Conservation (phyloP, 1,140 invertebrate genomes). For the Drosophila nannoptera region DNA sequence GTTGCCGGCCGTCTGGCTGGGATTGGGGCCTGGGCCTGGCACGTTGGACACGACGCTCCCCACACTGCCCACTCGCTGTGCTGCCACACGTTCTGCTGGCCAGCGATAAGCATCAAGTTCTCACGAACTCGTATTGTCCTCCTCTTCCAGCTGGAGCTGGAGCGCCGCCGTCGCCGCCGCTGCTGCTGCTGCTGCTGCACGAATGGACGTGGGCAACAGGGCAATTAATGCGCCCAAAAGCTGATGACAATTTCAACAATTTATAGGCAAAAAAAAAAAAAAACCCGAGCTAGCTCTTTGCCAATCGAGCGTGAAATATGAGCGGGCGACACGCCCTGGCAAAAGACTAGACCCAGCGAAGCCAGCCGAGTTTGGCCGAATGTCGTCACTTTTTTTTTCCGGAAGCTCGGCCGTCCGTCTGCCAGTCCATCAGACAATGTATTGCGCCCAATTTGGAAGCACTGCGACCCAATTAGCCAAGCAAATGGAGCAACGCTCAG, state of each 20-base stretch:
- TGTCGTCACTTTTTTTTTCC: too few species aligned
- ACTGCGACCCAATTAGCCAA: constrained; percentile 36
- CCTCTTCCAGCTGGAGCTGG: constrained; percentile 25
- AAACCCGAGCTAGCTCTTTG: constrained; percentile 20
- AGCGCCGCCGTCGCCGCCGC: constrained; percentile 9
- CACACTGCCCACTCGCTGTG: constrained; percentile 50
- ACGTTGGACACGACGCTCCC: constrained; percentile 13
- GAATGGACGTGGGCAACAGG: constrained; percentile 37
- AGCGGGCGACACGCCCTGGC: constrained; percentile 18
- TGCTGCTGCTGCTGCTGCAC: constrained; percentile 27
- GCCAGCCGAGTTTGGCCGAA: neutral
- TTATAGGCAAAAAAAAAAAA: too few species aligned
- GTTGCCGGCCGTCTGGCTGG: too few species aligned
- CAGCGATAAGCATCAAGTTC: constrained; percentile 75
- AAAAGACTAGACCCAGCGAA: neutral
- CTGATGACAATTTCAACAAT: constrained; percentile 31
- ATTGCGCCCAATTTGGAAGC: constrained; percentile 19
- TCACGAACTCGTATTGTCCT: constrained; percentile 77
- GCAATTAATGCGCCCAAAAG: constrained; percentile 34
- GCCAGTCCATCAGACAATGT: constrained; percentile 4
- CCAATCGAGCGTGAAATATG: constrained; percentile 69
- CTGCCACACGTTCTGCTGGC: constrained; percentile 41
- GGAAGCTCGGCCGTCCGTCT: constrained; percentile 21
- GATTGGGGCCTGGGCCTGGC: neutral
- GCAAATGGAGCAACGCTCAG: too few species aligned